Conservation (phyloP, 2,113 vertebrate species). For the Sorex fumeus region DNA sequence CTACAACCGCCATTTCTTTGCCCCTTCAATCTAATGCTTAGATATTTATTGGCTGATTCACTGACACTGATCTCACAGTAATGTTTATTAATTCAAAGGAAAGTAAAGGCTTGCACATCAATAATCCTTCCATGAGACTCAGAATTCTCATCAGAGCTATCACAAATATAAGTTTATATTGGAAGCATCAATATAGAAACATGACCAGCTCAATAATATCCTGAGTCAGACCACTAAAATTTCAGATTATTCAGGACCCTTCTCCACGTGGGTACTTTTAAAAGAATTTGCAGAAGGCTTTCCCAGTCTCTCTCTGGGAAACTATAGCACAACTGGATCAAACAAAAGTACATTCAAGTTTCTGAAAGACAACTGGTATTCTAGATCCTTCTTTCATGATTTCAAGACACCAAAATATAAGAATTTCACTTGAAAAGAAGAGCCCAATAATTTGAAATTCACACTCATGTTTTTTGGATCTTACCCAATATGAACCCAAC, state of each 20-base stretch:
- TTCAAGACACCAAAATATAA: background rate
- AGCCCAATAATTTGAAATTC: background rate
- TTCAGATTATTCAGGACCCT: background rate
- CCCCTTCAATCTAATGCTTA: background rate
- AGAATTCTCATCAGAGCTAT: slow-evolving; percentile 38
- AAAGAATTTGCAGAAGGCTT: background rate
- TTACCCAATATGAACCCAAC: background rate
- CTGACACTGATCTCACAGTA: background rate
- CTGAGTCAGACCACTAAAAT: background rate
- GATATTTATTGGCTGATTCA: background rate
- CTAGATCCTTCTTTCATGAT: background rate
- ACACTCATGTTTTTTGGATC: background rate
- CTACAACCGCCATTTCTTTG: background rate
- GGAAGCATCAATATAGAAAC: background rate
- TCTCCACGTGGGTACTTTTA: background rate
- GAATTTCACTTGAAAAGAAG: slow-evolving; percentile 8
- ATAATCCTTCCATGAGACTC: background rate
- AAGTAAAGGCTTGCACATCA: background rate
- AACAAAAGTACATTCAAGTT: background rate
- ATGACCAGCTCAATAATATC: background rate
- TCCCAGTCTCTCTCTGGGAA: background rate
- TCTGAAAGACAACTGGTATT: background rate
- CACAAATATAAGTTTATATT: background rate
- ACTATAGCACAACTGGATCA: background rate
- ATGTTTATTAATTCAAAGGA: slow-evolving; percentile 39